Percentiles rank a stretch among this genome's conserved stretches.
Conservation (phyloP, 2,113 vertebrate species). For the Sphaerodactylus townsendi region DNA sequence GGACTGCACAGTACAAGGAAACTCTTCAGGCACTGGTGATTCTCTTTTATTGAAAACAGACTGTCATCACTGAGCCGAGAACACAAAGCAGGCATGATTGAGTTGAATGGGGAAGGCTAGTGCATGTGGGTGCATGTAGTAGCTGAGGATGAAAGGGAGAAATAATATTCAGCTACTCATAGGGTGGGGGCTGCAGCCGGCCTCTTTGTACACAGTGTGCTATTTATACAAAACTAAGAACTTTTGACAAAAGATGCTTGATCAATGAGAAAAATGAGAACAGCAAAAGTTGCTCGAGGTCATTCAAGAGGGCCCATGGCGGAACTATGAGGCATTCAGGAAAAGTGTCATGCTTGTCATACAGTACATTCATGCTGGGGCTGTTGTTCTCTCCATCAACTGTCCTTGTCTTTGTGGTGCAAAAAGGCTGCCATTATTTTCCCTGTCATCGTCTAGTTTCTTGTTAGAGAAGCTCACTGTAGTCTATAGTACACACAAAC, state of each 20-base stretch:
- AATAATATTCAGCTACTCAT: neutral
- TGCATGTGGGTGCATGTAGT: neutral
- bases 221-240: neutral
- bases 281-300: neutral
- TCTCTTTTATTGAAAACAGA: neutral
- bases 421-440: neutral
- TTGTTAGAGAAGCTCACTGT: neutral
- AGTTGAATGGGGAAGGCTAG: neutral
- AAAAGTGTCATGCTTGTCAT: neutral
- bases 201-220: neutral
- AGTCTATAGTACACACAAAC: neutral
- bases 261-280: neutral
- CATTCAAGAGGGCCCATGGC: neutral
- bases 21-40: neutral
- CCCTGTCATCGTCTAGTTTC: neutral
- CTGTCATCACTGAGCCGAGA: neutral
- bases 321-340: neutral
- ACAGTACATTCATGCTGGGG: neutral
- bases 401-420: neutral
- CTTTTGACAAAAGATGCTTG: neutral
- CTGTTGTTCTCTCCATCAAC: neutral
- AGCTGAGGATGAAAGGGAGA: neutral
- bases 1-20: fast-evolving
- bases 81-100: neutral
- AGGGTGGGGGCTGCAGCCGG: no score